phyloP scores from a whole-genome alignment of 2,797 vertebrate species.

The Channa striata region DNA sequence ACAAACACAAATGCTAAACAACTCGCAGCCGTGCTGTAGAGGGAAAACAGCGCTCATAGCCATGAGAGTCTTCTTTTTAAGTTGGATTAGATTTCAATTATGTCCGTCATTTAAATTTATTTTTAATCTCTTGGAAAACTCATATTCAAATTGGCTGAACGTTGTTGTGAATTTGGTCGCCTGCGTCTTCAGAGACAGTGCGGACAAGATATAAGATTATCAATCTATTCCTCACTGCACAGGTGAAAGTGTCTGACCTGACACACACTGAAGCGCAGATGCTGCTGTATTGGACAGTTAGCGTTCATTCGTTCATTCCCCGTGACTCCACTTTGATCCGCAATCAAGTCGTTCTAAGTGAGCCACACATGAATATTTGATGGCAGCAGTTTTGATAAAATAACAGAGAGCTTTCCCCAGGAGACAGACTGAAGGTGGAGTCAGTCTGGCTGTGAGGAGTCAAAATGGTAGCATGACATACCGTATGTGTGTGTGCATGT shows the following conservation, averaged over 20 bases:
- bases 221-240: neutral
- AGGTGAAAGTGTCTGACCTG: neutral
- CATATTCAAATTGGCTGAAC: too few relatives aligned
- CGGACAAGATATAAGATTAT: neutral
- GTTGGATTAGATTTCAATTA: slow-evolving; percentile 1
- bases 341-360: slow-evolving; percentile 17
- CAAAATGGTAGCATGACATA: slow-evolving; percentile 76
- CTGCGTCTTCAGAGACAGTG: too few relatives aligned
- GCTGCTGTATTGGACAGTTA: neutral
- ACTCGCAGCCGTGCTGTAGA: neutral
- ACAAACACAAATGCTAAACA: slow-evolving; percentile 27
- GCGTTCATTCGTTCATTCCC: neutral
- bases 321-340: neutral
- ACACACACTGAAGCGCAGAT: neutral
- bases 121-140: neutral
- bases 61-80: too few relatives aligned
- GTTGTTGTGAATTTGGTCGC: too few relatives aligned
- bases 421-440: slow-evolving; percentile 60
- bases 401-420: slow-evolving; percentile 36
- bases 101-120: neutral
- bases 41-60: neutral
- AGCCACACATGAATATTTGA: slow-evolving; percentile 24
- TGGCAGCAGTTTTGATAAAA: slow-evolving; percentile 37
- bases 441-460: slow-evolving; percentile 71
- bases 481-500: slow-evolving; percentile 49